A percentile compares a stretch with the other conserved stretches of the same genome.
Evolutionary conservation across 1,140 invertebrate species (phyloP).

Genomic region (Drosophila orosa): DNA sequence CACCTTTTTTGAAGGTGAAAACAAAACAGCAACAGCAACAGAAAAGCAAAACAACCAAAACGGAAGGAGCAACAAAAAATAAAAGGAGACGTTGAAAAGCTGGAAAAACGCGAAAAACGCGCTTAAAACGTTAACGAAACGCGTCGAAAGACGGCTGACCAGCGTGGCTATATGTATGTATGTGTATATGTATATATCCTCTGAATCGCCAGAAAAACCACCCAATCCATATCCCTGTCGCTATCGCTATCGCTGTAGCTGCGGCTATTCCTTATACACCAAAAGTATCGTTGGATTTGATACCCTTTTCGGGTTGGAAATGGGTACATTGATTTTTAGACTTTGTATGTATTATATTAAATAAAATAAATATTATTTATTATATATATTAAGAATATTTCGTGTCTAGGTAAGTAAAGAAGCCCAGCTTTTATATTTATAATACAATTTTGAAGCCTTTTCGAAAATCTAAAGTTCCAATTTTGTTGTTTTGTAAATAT

Average conservation of each 20-base stretch:
- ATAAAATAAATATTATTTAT: background rate
- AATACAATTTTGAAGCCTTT: background rate
- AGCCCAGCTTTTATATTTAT: too few relatives aligned
- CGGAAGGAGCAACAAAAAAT: background rate
- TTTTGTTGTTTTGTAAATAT: background rate
- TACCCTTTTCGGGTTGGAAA: background rate
- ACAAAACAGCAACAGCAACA: background rate
- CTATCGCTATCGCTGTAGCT: conserved; percentile 34
- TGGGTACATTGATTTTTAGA: background rate
- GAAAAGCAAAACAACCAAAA: background rate
- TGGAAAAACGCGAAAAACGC: conserved; percentile 24
- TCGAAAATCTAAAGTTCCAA: background rate
- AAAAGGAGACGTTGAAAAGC: conserved; percentile 1
- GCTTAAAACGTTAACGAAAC: conserved; percentile 37
- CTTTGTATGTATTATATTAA: background rate
- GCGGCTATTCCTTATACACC: background rate
- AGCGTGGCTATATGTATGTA: conserved; percentile 14
- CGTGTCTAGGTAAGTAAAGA: too few relatives aligned
- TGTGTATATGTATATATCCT: conserved; percentile 10
- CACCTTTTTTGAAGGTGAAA: conserved; percentile 22
- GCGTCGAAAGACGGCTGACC: conserved; percentile 50
- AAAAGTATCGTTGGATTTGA: background rate
- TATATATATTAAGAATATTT: background rate
- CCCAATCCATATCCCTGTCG: conserved; percentile 22
- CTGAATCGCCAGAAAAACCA: conserved; percentile 9